A percentile compares a stretch with the other conserved stretches of the same genome.
Evolutionary conservation across 2,888 invertebrate species (phyloP).

Genomic region (Agrotis exclamationis): DNA sequence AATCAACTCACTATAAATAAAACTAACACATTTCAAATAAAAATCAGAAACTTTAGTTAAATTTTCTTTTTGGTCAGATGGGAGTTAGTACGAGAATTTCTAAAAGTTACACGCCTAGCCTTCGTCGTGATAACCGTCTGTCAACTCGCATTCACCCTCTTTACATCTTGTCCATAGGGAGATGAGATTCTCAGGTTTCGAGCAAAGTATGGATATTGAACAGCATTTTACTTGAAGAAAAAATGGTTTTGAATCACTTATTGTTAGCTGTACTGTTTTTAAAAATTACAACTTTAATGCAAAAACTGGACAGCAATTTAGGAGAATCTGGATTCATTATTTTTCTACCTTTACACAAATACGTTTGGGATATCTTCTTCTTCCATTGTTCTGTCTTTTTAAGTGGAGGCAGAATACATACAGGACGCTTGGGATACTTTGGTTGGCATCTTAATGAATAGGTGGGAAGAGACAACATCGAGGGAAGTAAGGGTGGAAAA

Average conservation of each 20-base stretch:
- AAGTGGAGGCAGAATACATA: too few relatives aligned
- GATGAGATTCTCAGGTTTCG: conserved; percentile 41
- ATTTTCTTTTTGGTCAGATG: conserved; percentile 39
- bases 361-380: too few relatives aligned
- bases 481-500: too few relatives aligned
- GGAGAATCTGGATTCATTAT: too few relatives aligned
- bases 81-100: conserved; percentile 48
- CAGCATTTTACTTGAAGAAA: conserved; percentile 9
- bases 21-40: conserved; percentile 12
- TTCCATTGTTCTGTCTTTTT: too few relatives aligned
- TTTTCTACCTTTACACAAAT: too few relatives aligned
- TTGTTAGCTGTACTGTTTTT: not conserved
- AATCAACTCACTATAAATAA: not conserved
- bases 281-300: too few relatives aligned
- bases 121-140: conserved; percentile 66
- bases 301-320: too few relatives aligned
- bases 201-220: conserved; percentile 30
- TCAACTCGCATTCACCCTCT: conserved; percentile 63
- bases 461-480: too few relatives aligned
- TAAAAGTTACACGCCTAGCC: conserved; percentile 58
- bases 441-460: too few relatives aligned
- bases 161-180: conserved; percentile 48
- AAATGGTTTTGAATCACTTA: not conserved
- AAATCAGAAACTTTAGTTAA: conserved; percentile 41
- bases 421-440: too few relatives aligned